These are phyloP conservation scores for Biston betularia DNA, from an alignment of 2,888 invertebrate genomes.

Conservation along the genomic window DNA sequence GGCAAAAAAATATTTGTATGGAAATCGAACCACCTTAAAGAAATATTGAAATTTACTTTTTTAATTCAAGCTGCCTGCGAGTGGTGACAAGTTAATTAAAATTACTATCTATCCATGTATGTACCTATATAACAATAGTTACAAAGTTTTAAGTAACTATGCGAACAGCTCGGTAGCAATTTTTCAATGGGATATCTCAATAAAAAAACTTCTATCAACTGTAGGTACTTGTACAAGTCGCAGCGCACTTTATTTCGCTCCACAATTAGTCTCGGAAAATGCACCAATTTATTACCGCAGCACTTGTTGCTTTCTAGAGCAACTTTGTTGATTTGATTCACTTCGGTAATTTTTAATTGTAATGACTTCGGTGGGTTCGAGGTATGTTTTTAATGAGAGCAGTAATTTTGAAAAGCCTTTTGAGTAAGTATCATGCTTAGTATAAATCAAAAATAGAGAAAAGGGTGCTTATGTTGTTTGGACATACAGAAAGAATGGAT, in stretches of 20 bases:
- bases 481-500: too few species aligned
- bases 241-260: conserved; percentile 26
- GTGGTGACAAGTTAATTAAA: too few species aligned
- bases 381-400: too few species aligned
- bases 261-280: conserved; percentile 32
- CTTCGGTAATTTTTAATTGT: conserved; percentile 42
- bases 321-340: conserved; percentile 40
- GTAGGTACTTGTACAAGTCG: conserved; percentile 15
- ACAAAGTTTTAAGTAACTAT: not conserved
- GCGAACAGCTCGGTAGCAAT: not conserved
- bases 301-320: conserved; percentile 32
- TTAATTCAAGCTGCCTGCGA: too few species aligned
- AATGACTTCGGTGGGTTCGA: conserved; percentile 1
- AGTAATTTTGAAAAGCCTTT: too few species aligned
- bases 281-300: conserved; percentile 30
- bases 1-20: too few species aligned
- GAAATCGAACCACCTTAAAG: too few species aligned
- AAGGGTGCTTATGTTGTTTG: too few species aligned
- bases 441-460: too few species aligned
- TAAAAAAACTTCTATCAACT: conserved; percentile 6
- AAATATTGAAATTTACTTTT: too few species aligned
- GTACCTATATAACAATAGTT: not conserved
- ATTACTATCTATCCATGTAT: too few species aligned
- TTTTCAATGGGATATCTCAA: conserved; percentile 6
- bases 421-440: too few species aligned